Evolutionary conservation across 2,888 invertebrate genomes (phyloP).

Genomic region (Hydrotaea diabolus): DNA sequence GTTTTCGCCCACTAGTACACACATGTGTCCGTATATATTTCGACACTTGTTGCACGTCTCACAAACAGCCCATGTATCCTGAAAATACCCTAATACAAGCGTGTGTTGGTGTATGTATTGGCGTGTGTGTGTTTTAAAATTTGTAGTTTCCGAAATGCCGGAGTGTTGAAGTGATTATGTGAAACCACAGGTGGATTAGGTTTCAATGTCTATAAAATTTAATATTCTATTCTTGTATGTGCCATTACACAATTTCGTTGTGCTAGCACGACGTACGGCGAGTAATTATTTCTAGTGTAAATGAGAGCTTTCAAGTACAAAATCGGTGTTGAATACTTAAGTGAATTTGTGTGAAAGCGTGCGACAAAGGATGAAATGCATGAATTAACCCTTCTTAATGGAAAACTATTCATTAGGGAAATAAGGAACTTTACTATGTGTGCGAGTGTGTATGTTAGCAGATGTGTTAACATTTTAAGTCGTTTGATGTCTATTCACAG

Average conservation of each 20-base stretch:
- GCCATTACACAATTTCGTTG: slow-evolving; percentile 47
- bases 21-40: neutral
- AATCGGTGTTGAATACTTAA: slow-evolving; percentile 48
- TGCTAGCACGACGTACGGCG: neutral
- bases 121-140: slow-evolving; percentile 38
- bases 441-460: neutral
- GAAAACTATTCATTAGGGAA: slow-evolving; percentile 38
- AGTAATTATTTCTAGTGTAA: slow-evolving; percentile 57
- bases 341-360: slow-evolving; percentile 16
- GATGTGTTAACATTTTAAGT: slow-evolving; percentile 13
- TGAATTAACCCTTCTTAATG: slow-evolving; percentile 33
- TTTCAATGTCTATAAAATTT: slow-evolving; percentile 65
- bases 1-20: neutral
- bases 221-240: slow-evolving; percentile 57
- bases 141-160: slow-evolving; percentile 43
- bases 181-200: slow-evolving; percentile 70
- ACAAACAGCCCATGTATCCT: slow-evolving; percentile 3
- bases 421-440: neutral
- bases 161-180: slow-evolving; percentile 67
- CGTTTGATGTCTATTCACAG: slow-evolving; percentile 20
- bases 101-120: neutral
- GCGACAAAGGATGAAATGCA: slow-evolving; percentile 7
- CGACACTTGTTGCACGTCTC: slow-evolving; percentile 53
- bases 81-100: neutral
- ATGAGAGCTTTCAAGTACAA: slow-evolving; percentile 43